Evolutionary conservation across 37 sponge, comb jelly and placozoan species (phyloP).

Genomic region (Ianthella basta): DNA sequence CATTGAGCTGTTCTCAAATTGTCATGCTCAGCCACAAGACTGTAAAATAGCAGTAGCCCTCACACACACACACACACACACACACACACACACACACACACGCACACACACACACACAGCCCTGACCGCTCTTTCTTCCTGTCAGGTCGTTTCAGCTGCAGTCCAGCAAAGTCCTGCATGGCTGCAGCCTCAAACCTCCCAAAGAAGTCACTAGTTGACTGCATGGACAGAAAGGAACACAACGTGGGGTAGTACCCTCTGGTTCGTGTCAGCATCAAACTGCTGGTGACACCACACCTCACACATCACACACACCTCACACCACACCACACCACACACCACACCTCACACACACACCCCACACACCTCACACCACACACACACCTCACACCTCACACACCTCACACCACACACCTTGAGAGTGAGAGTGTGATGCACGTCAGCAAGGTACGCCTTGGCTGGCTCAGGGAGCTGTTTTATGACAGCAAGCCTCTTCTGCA

Average conservation of each 20-base stretch:
- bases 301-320: too few species aligned
- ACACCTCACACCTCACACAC: neutral
- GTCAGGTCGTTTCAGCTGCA: conserved; percentile 85
- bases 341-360: too few species aligned
- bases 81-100: conserved; percentile 55
- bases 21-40: too few species aligned
- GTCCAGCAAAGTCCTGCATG: conserved; percentile 58
- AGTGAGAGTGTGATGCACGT: conserved; percentile 31
- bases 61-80: neutral
- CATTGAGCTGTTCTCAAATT: too few species aligned
- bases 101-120: conserved; percentile 9
- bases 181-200: conserved; percentile 60
- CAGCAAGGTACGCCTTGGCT: conserved; percentile 31
- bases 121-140: conserved; percentile 88
- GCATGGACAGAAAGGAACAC: neutral
- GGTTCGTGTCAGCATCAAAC: too few species aligned
- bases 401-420: neutral
- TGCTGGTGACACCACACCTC: too few species aligned
- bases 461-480: conserved; percentile 48
- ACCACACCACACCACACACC: too few species aligned
- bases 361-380: too few species aligned
- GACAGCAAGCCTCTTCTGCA: conserved; percentile 41
- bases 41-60: too few species aligned
- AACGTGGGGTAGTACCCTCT: too few species aligned
- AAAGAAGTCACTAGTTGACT: conserved; percentile 68